phyloP scores from a whole-genome alignment of 2,113 vertebrate species.

The Electrona antarctica region DNA sequence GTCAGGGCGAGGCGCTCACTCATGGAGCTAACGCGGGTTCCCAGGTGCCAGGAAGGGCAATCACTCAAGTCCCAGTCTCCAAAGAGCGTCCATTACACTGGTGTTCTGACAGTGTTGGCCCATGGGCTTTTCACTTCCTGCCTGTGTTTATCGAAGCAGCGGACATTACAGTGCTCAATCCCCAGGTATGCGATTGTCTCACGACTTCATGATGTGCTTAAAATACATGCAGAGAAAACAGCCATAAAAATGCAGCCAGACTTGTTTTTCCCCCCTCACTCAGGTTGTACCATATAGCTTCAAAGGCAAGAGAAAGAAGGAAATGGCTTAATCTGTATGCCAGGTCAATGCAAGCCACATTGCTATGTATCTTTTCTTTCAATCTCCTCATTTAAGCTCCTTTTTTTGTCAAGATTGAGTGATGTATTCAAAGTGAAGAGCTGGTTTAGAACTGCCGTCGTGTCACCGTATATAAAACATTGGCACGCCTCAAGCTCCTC shows the following conservation, averaged over 20 bases:
- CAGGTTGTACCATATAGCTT: neutral
- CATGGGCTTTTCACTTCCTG: conserved; percentile 50
- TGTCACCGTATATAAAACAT: conserved; percentile 29
- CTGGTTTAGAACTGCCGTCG: conserved; percentile 8
- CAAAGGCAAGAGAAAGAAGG: neutral
- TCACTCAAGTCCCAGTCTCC: conserved; percentile 50
- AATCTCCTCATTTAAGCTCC: neutral
- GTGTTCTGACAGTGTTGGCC: conserved; percentile 50
- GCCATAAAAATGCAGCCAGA: conserved; percentile 5
- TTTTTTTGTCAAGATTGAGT: conserved; percentile 12
- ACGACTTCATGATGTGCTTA: neutral
- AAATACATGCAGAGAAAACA: conserved; percentile 2
- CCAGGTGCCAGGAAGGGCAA: conserved; percentile 51
- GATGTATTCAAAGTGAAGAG: conserved; percentile 9
- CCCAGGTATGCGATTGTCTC: conserved; percentile 28
- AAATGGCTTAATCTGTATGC: neutral
- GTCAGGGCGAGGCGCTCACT: conserved; percentile 66
- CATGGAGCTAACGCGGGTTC: conserved; percentile 63
- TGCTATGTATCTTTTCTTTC: neutral
- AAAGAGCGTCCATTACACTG: conserved; percentile 61
- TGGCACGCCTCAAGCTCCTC: conserved; percentile 14
- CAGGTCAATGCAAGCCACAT: neutral
- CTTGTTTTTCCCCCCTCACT: conserved; percentile 10
- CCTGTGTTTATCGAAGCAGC: conserved; percentile 54
- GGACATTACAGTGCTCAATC: conserved; percentile 53